These are phyloP conservation scores for Lepidonotus clava DNA, from an alignment of 2,888 invertebrate genomes.

Conservation along the genomic window DNA sequence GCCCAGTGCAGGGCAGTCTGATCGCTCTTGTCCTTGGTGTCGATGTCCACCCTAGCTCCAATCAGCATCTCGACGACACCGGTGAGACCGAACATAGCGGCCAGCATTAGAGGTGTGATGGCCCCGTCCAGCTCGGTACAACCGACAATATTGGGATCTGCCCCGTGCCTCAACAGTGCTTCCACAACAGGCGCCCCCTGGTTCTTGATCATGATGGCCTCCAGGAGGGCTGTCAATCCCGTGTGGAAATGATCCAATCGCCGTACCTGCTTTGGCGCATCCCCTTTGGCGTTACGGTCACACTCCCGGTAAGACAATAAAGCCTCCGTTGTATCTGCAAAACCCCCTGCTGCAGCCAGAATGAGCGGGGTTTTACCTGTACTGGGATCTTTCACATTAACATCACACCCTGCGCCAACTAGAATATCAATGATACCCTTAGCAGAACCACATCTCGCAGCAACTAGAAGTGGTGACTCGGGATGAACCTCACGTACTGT, in stretches of 20 bases:
- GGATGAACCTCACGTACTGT: background rate
- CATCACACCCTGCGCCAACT: background rate
- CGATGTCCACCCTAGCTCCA: background rate
- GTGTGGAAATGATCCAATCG: slow-evolving; percentile 30
- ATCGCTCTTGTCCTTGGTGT: background rate
- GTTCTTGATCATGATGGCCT: background rate
- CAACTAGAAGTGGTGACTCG: background rate
- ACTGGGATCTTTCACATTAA: background rate
- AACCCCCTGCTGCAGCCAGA: background rate
- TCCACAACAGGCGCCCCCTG: slow-evolving; percentile 16
- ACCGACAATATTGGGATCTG: background rate
- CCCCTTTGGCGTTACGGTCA: background rate
- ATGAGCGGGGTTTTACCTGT: slow-evolving; percentile 3
- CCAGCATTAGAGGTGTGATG: slow-evolving; percentile 37
- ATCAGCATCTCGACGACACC: slow-evolving; percentile 27
- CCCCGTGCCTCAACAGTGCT: background rate
- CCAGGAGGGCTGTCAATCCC: background rate
- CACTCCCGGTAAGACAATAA: background rate
- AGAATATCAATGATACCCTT: slow-evolving; percentile 2
- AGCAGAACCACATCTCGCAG: background rate
- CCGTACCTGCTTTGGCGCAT: background rate
- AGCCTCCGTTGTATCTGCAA: slow-evolving; percentile 17
- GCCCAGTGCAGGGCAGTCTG: slow-evolving; percentile 47
- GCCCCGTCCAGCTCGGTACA: background rate
- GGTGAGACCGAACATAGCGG: slow-evolving; percentile 30